Evolutionary conservation across 2,797 vertebrate genomes (phyloP), one percentile per base, ranked within the genome.

Genomic region (Eptatretus atami): DNA sequence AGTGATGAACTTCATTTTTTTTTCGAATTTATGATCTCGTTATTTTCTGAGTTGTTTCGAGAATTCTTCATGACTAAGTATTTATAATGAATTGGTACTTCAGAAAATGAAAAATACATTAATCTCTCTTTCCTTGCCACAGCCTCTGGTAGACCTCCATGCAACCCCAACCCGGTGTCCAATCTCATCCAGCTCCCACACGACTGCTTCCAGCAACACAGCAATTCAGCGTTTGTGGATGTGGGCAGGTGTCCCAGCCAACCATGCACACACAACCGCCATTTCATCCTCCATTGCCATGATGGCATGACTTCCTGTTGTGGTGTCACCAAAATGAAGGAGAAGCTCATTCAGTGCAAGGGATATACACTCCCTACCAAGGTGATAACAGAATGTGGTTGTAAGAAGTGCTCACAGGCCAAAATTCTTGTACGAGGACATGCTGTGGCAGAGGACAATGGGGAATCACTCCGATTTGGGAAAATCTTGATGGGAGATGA

Each of bases 401-500:
- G 92, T 69, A 83, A 84, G 68, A 81, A 77, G 67, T 96, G 92
- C 65, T 78, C 83, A 0, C 78, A 92, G 65, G 83, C 79, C 64
- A 86, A 82, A 70, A 74, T 78, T 63, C 75, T 77, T 0, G 80
- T 99, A 14, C 75, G 82, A 15, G 92, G 92, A 15, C 80, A 80
- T 24, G 92, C 83, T 15, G 70, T 82, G 1, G 86, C 87, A 1
- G 79, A 78, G 14, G 92, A 99, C 72, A 83, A 82, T 0, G 80
- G 79, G 25, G 92, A 99, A 67, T 86, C 90, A 60, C 74, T 99
- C 80, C 80, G 92, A 68, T 96, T 99, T 67, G 92, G 92, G 53
- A 81, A 95, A 15, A 77, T 99, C 67, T 95, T 84, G 67, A 74
- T 87, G 79, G 82, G 86, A 6, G 78, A 78, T 65, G 74, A 74